Evolutionary conservation across 2,113 vertebrate genomes (phyloP), one percentile per base, ranked within the genome.

Genomic region (Hippocampus zosterae): DNA sequence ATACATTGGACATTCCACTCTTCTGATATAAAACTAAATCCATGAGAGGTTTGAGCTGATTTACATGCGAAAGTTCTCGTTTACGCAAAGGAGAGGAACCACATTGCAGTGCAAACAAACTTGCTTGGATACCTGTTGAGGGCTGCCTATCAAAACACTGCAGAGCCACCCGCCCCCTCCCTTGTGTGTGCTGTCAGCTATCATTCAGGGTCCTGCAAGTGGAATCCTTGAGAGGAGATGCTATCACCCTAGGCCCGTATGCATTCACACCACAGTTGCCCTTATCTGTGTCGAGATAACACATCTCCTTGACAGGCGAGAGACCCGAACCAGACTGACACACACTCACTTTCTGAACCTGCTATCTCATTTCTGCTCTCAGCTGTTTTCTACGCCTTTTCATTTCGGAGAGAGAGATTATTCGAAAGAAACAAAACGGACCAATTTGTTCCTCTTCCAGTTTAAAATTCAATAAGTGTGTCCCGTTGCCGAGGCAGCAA

Each of bases 181-280:
- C 64, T 77, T 25, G 62, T 75, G 76, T 74, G 82, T 70, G 73
- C 87, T 83, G 87, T 89, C 84, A 89, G 87, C 84, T 87, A 91
- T 91, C 90, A 88, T 86, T 93, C 91, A 89, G 77, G 76, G 81
- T 42, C 68, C 84, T 70, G 75, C 91, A 92, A 92, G 91, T 91
- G 88, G 88, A 88, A 90, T 89, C 87, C 90, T 92, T 89, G 84
- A 91, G 89, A 71, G 60, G 70, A 91, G 91, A 93, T 92, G 81
- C 77, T 91, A 92, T 93, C 92, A 90, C 81, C 46, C 48, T 72
- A 46, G 77, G 79, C 78, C 89, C 83, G 81, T 86, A 91, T 88
- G 81, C 86, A 83, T 90, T 91, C 89, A 92, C 92, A 92, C 91
- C 88, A 87, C 87, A 84, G 83, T 77, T 79, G 83, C 74, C 77